A percentile compares a stretch with the other conserved stretches of the same genome.
Evolutionary conservation across 2,888 invertebrate species (phyloP).

Genomic region (Dryobotodes eremita): DNA sequence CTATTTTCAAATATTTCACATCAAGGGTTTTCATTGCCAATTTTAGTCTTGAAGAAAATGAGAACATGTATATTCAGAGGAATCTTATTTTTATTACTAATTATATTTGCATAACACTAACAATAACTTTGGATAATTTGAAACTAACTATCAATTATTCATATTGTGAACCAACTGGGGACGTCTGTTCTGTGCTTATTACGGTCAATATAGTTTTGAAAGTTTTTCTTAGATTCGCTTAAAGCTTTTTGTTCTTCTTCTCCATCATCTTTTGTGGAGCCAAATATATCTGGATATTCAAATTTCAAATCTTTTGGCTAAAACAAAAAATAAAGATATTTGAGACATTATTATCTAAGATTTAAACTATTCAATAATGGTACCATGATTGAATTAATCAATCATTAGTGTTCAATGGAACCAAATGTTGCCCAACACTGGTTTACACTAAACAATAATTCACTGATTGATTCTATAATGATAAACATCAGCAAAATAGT

Average conservation of each 20-base stretch:
- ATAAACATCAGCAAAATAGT: neutral
- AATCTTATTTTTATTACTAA: slow-evolving; percentile 41
- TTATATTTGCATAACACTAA: slow-evolving; percentile 44
- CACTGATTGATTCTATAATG: neutral
- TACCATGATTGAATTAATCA: neutral
- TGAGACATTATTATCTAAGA: neutral
- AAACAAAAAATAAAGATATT: slow-evolving; percentile 70
- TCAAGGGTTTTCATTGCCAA: neutral
- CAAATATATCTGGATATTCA: slow-evolving; percentile 94
- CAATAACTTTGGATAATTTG: slow-evolving; percentile 46
- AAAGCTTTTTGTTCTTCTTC: slow-evolving; percentile 91
- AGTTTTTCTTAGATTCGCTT: slow-evolving; percentile 91
- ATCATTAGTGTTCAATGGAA: neutral
- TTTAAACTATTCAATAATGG: neutral
- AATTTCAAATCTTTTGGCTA: slow-evolving; percentile 94
- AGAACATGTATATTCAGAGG: neutral
- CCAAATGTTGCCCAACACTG: neutral
- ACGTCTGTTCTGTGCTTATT: slow-evolving; percentile 93
- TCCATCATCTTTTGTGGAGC: slow-evolving; percentile 87
- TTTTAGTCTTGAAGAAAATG: neutral
- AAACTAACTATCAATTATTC: slow-evolving; percentile 60
- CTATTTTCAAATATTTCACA: neutral
- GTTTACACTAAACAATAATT: neutral
- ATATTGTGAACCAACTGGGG: slow-evolving; percentile 95
- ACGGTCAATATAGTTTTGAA: slow-evolving; percentile 91